Evolutionary conservation across 1,140 invertebrate species (phyloP).

Genomic region (Anadara kagoshimensis): DNA sequence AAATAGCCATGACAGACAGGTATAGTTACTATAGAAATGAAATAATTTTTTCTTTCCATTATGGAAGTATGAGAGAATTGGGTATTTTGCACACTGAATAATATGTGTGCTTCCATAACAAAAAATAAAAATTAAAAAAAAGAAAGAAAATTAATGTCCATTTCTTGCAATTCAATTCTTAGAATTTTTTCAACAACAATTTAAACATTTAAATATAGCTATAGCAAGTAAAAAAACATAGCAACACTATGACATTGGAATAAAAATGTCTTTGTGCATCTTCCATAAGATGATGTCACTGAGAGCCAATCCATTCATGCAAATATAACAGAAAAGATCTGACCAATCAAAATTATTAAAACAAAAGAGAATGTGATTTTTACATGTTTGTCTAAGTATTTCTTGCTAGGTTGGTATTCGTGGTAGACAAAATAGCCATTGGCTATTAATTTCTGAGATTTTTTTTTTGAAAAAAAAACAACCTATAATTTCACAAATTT

Average conservation of each 20-base stretch:
- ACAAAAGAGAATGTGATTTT: background rate
- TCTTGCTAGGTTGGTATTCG: background rate
- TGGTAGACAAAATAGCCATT: background rate
- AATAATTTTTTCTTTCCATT: too few species aligned
- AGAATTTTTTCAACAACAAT: background rate
- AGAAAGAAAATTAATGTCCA: background rate
- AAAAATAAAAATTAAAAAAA: too few species aligned
- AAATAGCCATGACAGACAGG: conserved; percentile 93
- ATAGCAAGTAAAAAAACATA: background rate
- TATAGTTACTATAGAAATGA: conserved; percentile 40
- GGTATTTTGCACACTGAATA: too few species aligned
- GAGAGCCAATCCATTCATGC: too few species aligned
- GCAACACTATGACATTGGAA: too few species aligned
- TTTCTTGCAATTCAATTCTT: background rate
- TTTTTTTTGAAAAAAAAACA: background rate
- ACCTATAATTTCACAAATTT: background rate
- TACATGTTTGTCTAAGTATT: background rate
- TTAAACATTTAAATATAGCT: background rate
- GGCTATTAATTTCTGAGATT: background rate
- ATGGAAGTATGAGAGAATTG: too few species aligned
- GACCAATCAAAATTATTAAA: too few species aligned
- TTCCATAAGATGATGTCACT: too few species aligned
- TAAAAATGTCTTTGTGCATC: background rate
- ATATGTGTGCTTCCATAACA: too few species aligned
- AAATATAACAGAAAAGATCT: too few species aligned